Evolutionary conservation across 2,113 vertebrate genomes (phyloP), one percentile per base, ranked within the genome.

Genomic region (Daphoenositta chrysoptera): DNA sequence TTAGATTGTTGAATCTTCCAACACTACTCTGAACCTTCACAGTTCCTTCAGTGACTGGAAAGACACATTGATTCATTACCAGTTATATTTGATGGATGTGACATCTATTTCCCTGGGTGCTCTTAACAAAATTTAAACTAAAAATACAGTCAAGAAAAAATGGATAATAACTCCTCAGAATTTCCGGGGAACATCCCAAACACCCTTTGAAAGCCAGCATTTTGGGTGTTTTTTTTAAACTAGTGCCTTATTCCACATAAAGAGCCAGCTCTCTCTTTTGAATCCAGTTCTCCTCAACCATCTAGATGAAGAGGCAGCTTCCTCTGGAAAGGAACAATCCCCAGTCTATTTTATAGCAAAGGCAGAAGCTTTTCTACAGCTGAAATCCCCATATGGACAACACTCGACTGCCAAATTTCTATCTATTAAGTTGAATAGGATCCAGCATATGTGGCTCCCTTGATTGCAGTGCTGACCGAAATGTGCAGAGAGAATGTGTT

Each of bases 341-440:
- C 85, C 71, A 75, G 12, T 77, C 71, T 73, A 78, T 91, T 94
- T 95, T 90, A 92, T 48, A 96, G 93, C 88, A 92, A 86, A 93
- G 85, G 88, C 96, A 96, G 87, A 86, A 92, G 82, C 92, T 95
- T 96, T 95, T 68, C 92, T 88, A 10, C 93, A 96, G 90, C 93
- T 96, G 87, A 93, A 90, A 96, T 90, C 79, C 85, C 94, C 90
- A 95, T 96, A 94, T 97, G 95, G 95, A 96, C 93, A 92, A 83
- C 83, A 51, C 53, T 83, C 7, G n/a, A 70, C 93, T 96, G 96
- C 94, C 94, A 97, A 96, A 93, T 93, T 96, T 96, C 94, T 95
- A 96, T 94, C 93, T 90, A 83, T 97, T 93, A 90, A 95, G 64
- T 94, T 95, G 95, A 95, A 85, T 10, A n/a, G 28, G 64, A 94